Evolutionary conservation across 2,888 invertebrate species (phyloP).

Genomic region (Cerastis leucographa): DNA sequence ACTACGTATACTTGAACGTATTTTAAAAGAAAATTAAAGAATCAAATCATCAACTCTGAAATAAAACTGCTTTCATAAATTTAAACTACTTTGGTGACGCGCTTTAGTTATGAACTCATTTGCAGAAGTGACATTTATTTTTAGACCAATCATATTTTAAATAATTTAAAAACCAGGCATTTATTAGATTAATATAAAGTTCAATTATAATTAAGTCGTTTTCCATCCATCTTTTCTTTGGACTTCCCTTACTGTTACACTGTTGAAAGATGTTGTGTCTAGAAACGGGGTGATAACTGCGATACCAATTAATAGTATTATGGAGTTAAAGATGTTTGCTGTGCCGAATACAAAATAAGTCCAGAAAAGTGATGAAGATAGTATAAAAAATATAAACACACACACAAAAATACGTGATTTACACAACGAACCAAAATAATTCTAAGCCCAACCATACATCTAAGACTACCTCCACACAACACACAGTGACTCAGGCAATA

Average conservation of each 20-base stretch:
- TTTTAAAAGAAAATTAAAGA: neutral
- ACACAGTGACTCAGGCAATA: slow-evolving; percentile 66
- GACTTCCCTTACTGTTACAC: too few relatives aligned
- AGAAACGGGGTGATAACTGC: neutral
- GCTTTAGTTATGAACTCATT: neutral
- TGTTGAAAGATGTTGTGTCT: neutral
- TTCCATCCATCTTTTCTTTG: too few relatives aligned
- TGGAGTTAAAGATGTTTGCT: too few relatives aligned
- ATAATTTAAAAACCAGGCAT: too few relatives aligned
- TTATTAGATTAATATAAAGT: neutral
- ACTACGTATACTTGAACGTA: neutral
- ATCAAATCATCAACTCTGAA: neutral
- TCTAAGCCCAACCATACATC: slow-evolving; percentile 2
- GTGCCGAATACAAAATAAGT: neutral
- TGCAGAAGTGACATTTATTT: neutral
- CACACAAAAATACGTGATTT: neutral
- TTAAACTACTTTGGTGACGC: neutral
- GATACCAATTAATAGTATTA: neutral
- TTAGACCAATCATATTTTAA: neutral
- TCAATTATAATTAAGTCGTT: neutral
- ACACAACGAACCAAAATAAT: neutral
- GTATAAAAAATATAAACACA: neutral
- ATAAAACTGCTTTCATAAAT: neutral
- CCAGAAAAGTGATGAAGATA: neutral
- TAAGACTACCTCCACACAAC: slow-evolving; percentile 36